Evolutionary conservation across 2,113 vertebrate species (phyloP), one percentile per base, ranked within the genome.

Genomic region (Peromyscus californicus): DNA sequence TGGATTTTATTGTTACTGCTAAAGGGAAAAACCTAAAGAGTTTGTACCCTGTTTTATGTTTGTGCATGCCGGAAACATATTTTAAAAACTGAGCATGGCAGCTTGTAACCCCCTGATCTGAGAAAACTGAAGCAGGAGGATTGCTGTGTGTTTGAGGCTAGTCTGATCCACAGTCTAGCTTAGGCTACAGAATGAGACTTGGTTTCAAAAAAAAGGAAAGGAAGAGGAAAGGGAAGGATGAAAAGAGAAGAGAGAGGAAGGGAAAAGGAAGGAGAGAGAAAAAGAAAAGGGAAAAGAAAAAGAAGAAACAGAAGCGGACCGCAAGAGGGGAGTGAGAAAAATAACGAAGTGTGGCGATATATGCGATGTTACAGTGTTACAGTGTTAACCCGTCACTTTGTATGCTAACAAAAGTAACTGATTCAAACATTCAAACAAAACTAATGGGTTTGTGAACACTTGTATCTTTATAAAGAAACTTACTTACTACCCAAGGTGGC

Each of bases 401-500:
- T 85, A 65, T 33, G 61, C 63, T 67, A 86, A 67, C 84, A 31
- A 86, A 86, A 67, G n/a, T 48, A 86, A 67, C 84, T 12, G 67
- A 86, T 65, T 33, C 63, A 69, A 86, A 86, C 63, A 48, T 86
- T 86, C 17, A 84, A 88, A 88, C 79, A 59, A 89, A 96, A 87
- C 54, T 61, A 97, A 93, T 89, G 97, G 91, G 65, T 78, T 80
- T 67, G 39, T 90, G 26, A 96, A 45, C 61, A 45, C 78, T 24
- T 92, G 70, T 94, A 92, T 93, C 96, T 45, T 97, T 96, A 21
- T 54, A 67, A 95, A 95, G 89, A 54, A 65, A 63, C 26, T 45
- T n/a, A 39, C 54, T 88, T 88, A 75, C n/a, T 93, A 75, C 59
- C 95, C 22, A 75, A 95, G 84, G 31, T 39, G 48, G 75, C 45